Base-by-base conservation (phyloP, 2,113 vertebrate genomes). In the Lipophrys pholis region DNA sequence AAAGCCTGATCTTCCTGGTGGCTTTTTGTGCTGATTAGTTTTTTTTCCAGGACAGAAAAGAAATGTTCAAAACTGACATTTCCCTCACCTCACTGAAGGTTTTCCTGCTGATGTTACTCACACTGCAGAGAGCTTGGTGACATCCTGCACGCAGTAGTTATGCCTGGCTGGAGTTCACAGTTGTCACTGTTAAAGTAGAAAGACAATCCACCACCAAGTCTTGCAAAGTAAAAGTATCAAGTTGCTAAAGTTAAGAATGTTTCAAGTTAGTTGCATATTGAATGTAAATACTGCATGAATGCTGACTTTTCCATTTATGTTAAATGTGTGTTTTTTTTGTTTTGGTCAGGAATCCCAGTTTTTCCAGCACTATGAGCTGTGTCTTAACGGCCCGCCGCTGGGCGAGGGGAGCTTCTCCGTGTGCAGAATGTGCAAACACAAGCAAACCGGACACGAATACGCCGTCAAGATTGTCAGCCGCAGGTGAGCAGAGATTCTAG, bases 381-480 rank as follows among this genome's bases (percentile, higher is more conserved):
- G 94, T 83, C 91, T 97, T 42, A 92, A 94, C 36, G 95, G 95
- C 16, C 77, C 93, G 0, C 95, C 96, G 0, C 86, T 97, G 48
- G 96, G 96, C 0, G 95, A 95, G 65, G 96, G 96, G 1, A 97
- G 96, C 79, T 97, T 97, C 84, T 97, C 96, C 0, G 93, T 97
- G 65, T 97, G 96, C 89, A 94, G 96, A 49, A 95, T 92, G 59
- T 97, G 96, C 81, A 90, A 86, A 60, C 95, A 97, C 87, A 95
- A 92, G 55, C 95, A 96, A 82, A 95, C 62, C 0, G 95, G 93
- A 42, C 91, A 93, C 6, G 96, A 97, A 69, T 97, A 94, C 0
- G 96, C 96, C 0, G 96, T 97, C 61, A 97, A 97, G 91, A 97
- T 97, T 40, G 87, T 97, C 69, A 97, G 95, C 85, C 94, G 94